phyloP scores from a whole-genome alignment of 2,113 vertebrate species.

The Tichodroma muraria region DNA sequence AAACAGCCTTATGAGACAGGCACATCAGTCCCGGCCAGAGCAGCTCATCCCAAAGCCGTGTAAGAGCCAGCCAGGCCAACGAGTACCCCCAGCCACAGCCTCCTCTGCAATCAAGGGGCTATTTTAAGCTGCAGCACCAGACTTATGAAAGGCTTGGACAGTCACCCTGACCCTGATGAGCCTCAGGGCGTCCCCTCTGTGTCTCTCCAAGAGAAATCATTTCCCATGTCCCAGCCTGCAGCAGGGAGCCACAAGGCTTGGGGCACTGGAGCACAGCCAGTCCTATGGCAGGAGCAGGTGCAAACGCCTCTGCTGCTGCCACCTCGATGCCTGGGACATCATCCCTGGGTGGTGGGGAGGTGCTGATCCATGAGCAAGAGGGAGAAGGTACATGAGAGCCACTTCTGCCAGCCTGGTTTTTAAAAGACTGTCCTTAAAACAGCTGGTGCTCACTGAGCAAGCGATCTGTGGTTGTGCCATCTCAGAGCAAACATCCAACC shows the following conservation, averaged over 20 bases:
- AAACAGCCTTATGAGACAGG: background rate
- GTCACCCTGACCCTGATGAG: background rate
- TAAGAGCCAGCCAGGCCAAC: background rate
- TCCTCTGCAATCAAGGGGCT: background rate
- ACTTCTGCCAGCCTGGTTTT: background rate
- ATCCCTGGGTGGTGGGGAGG: background rate
- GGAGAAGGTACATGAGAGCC: background rate
- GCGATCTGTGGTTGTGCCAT: fast-evolving
- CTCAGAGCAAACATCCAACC: background rate
- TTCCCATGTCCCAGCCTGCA: background rate
- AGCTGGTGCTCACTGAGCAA: background rate
- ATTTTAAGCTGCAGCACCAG: background rate
- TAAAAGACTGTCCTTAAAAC: background rate
- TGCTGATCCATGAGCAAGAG: background rate
- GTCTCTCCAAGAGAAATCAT: background rate
- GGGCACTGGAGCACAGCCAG: background rate
- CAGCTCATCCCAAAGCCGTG: background rate
- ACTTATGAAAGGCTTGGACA: background rate
- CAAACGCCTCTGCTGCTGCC: background rate
- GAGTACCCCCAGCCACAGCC: background rate
- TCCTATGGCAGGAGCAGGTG: background rate
- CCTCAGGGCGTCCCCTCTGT: background rate
- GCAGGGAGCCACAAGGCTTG: background rate
- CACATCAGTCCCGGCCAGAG: background rate
- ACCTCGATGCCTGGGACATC: background rate